Evolutionary conservation across 2,113 vertebrate genomes (phyloP).

Genomic region (Euleptes europaea): DNA sequence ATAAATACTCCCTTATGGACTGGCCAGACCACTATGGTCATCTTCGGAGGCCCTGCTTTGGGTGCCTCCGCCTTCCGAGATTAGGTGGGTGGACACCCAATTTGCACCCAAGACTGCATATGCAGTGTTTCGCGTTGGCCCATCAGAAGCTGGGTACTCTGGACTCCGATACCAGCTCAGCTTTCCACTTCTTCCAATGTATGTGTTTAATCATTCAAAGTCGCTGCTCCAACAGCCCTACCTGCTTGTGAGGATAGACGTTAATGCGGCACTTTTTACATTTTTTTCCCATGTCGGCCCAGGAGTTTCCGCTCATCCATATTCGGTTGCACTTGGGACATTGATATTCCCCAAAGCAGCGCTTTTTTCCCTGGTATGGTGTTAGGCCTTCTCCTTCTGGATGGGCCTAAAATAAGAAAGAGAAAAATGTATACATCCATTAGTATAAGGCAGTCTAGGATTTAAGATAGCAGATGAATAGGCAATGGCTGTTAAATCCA

Average conservation of each 20-base stretch:
- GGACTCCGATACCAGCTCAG: background rate
- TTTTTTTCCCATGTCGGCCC: conserved; percentile 99
- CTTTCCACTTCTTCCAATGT: background rate
- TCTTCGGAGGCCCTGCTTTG: no score
- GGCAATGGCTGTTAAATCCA: no score
- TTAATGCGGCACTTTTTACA: conserved; percentile 98
- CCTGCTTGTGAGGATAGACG: conserved; percentile 97
- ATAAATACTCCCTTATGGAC: no score
- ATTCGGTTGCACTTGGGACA: conserved; percentile 97
- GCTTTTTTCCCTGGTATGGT: conserved; percentile 94
- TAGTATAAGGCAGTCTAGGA: no score
- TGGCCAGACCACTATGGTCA: no score
- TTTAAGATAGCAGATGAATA: no score
- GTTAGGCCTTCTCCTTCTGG: conserved; percentile 95
- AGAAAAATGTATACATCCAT: background rate
- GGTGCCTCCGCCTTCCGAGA: no score
- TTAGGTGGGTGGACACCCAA: no score
- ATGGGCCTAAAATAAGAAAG: conserved; percentile 80
- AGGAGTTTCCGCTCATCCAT: conserved; percentile 98
- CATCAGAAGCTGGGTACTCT: background rate
- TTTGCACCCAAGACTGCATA: background rate
- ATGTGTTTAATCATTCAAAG: no score
- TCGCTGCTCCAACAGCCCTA: conserved; percentile 55
- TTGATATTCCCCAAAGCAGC: conserved; percentile 96
- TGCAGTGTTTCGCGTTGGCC: background rate